Evolutionary conservation across 2,113 vertebrate species (phyloP).

Genomic region (Synchiropus splendidus): DNA sequence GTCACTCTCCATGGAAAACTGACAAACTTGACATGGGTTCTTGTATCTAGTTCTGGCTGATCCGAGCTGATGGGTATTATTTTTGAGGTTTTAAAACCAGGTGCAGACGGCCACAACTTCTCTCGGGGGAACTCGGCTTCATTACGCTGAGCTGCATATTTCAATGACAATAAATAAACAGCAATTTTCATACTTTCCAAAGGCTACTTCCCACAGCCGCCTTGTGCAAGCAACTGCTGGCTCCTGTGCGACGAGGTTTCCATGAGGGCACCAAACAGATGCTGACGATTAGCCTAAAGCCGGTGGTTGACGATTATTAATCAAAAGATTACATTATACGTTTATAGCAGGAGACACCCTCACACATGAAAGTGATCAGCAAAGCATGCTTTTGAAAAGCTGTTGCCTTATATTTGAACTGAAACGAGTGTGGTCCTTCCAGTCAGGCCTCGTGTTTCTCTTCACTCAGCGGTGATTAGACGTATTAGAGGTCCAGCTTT

Average conservation of each 20-base stretch:
- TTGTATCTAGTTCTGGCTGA: conserved; percentile 6
- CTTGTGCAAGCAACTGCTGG: conserved; percentile 15
- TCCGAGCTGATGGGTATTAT: too few relatives aligned
- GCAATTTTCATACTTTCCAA: conserved; percentile 52
- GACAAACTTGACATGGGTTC: too few relatives aligned
- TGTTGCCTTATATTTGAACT: too few relatives aligned
- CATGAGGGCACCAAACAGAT: conserved; percentile 12
- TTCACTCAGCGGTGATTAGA: too few relatives aligned
- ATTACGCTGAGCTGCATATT: conserved; percentile 32
- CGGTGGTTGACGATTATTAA: neutral
- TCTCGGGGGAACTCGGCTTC: conserved; percentile 21
- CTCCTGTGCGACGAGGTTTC: conserved; percentile 7
- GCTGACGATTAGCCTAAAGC: conserved; percentile 1
- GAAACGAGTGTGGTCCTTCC: too few relatives aligned
- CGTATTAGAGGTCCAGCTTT: too few relatives aligned
- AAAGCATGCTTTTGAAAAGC: too few relatives aligned
- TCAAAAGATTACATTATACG: neutral
- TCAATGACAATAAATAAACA: conserved; percentile 58
- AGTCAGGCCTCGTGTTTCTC: too few relatives aligned
- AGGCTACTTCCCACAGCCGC: conserved; percentile 24
- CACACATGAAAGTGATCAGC: too few relatives aligned
- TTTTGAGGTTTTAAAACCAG: conserved; percentile 41
- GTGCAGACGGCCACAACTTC: conserved; percentile 29
- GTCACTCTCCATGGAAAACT: too few relatives aligned
- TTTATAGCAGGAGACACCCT: neutral